Conservation (phyloP, 2,888 invertebrate genomes). For the Ypsolopha sequella region DNA sequence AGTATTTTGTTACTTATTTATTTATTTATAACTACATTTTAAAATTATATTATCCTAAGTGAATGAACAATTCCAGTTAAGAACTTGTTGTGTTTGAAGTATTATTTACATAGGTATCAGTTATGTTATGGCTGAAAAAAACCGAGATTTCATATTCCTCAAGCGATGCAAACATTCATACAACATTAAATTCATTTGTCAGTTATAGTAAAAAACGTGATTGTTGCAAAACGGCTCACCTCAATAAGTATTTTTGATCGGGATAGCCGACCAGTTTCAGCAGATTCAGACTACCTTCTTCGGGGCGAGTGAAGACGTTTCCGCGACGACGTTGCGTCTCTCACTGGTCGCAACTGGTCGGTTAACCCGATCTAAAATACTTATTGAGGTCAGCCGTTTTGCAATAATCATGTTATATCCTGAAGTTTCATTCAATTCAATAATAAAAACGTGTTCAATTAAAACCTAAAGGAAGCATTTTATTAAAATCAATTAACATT, state of each 20-base stretch:
- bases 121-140: background rate
- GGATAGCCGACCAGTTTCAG: too few relatives aligned
- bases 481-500: conserved; percentile 58
- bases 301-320: too few relatives aligned
- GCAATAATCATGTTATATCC: too few relatives aligned
- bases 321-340: too few relatives aligned
- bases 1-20: conserved; percentile 9
- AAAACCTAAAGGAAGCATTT: conserved; percentile 46
- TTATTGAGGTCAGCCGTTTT: too few relatives aligned
- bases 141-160: conserved; percentile 3
- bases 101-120: background rate
- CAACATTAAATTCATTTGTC: background rate
- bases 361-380: background rate
- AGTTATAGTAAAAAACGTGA: background rate
- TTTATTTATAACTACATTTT: conserved; percentile 24
- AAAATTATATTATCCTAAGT: conserved; percentile 25
- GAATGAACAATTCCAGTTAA: conserved; percentile 51
- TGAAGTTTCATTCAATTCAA: background rate
- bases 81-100: background rate
- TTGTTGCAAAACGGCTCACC: too few relatives aligned
- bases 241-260: too few relatives aligned
- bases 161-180: background rate
- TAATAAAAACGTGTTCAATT: conserved; percentile 15
- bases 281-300: too few relatives aligned
- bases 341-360: background rate